Base-by-base conservation (phyloP, 1,140 invertebrate genomes). In the Yoshiicerus persimilis region DNA sequence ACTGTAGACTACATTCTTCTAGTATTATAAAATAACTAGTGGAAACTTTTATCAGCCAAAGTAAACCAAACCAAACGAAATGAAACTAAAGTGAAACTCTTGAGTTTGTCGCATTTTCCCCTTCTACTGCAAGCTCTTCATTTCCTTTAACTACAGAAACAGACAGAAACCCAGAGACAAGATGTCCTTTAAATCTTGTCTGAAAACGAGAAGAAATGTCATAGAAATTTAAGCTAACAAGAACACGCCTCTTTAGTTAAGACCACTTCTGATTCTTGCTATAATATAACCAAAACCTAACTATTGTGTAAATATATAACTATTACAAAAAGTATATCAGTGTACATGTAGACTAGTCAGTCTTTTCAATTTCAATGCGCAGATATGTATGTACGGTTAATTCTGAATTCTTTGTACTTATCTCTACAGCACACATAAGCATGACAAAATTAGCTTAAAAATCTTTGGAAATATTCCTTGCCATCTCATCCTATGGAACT, bases 201-300 rank as follows among this genome's bases (percentile, higher is more conserved):
- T 70, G 30, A 84, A n/a, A 84, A 84, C 32, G 80, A 83, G 39
- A 83, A 83, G 77, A 84, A 84, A 38, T 25, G 25, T 84, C 39
- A 84, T 34, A 27, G 34, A 39, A 32, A 41, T 83, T 83, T 41
- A 83, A 83, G 32, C 25, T 34, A 23, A 32, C 1, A 30, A 30
- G 66, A 70, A 30, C 25, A 32, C 66, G 66, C 66, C 66, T 70
- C 66, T 32, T 30, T 32, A 30, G 25, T 5, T 70, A 70, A 16
- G 30, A 32, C 66, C 25, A 11, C 25, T 70, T 70, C 10, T 70
- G 25, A 11, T n/a, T n/a, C n/a, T n/a, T n/a, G n/a, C 13, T 70
- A 70, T 66, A 4, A 25, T n/a, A n/a, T n/a, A 66, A 6, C 0
- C 27, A 66, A 6, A 66, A 66, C 66, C 16, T 30, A 8, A 0